Percentiles rank a stretch among this genome's conserved stretches.
phyloP scores from a whole-genome alignment of 2,888 invertebrate species.

The Eristalis pertinax region DNA sequence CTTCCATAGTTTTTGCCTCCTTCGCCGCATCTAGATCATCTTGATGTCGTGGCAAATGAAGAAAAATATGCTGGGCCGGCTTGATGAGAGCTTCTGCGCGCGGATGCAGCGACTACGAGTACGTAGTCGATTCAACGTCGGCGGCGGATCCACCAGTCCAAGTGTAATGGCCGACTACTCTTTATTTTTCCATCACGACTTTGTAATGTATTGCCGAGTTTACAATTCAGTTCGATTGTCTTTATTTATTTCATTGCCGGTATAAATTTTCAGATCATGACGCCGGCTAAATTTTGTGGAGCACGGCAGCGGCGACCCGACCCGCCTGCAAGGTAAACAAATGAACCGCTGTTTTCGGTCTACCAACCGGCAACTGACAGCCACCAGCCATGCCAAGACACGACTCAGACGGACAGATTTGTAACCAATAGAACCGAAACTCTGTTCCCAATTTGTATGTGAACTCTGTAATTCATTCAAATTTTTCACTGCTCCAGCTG shows the following conservation, averaged over 20 bases:
- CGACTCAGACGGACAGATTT: conserved; percentile 72
- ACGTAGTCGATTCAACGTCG: neutral
- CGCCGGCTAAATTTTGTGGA: conserved; percentile 62
- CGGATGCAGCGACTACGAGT: conserved; percentile 17
- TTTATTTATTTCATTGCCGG: conserved; percentile 72
- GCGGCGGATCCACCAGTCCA: neutral
- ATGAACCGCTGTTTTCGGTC: conserved; percentile 66
- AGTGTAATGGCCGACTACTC: conserved; percentile 54
- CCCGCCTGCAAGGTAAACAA: conserved; percentile 56
- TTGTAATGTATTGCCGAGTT: conserved; percentile 69
- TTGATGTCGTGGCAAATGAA: conserved; percentile 57
- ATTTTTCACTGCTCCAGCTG: conserved; percentile 62
- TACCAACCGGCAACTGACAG: conserved; percentile 30
- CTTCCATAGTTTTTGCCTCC: conserved; percentile 32
- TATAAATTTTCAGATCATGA: conserved; percentile 71
- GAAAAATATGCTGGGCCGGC: conserved; percentile 46
- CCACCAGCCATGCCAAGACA: conserved; percentile 54
- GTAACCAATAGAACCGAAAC: conserved; percentile 72
- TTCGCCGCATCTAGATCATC: conserved; percentile 59
- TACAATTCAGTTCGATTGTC: conserved; percentile 73
- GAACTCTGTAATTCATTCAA: conserved; percentile 72
- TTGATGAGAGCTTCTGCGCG: conserved; percentile 66
- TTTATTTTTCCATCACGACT: conserved; percentile 71
- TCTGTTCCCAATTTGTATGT: conserved; percentile 73
- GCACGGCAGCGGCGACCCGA: conserved; percentile 34